Base-by-base conservation (phyloP, 1,140 invertebrate species). In the Ditylenchus dipsaci region DNA sequence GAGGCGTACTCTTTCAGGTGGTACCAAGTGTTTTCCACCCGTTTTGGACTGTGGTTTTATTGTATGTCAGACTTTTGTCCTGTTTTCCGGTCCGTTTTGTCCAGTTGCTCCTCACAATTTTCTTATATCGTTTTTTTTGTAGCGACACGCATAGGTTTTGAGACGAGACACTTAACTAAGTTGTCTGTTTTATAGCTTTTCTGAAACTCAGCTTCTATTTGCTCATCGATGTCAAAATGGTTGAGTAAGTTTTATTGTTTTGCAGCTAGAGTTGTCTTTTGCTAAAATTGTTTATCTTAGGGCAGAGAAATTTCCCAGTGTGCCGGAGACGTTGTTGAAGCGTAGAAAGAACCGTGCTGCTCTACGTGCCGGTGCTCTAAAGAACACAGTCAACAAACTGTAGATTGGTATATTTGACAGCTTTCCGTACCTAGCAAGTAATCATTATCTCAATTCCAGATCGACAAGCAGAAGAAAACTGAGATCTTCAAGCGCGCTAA, bases 271-370 rank as follows among this genome's bases (percentile, higher is more conserved):
- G 53, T 21, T 57, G 58, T 1, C 19, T 64, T 13, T 49, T 13
- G n/a, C 29, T 29, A 30, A 23, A 29, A 19, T 56, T 1, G 19
- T 17, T 65, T 53, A n/a, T 23, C 21, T 38, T 63, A 57, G 63
- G n/a, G n/a, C 74, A 15, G 83, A 82, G 72, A 83, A 82, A 68
- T 60, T 95, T 76, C 93, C 94, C 15, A 90, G 90, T 71, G 93
- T 97, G 62, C 94, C 95, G 5, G 95, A 97, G 85, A 92, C 92
- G 43, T 89, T 97, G 65, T 86, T 97, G 17, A 97, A 97, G 84
- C 90, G 90, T 81, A 89, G 91, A 76, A 96, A 96, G 85, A 87
- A 89, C 75, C 88, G 90, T 75, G 89, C 90, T 74, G 88, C 88
- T 64, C 87, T 88, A 27, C 87, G 88, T 77, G 88, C 89, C 63